A percentile compares a stretch with the other conserved stretches of the same genome.
Conservation (phyloP, 2,888 invertebrate genomes). For the Oxystoma pomonae region DNA sequence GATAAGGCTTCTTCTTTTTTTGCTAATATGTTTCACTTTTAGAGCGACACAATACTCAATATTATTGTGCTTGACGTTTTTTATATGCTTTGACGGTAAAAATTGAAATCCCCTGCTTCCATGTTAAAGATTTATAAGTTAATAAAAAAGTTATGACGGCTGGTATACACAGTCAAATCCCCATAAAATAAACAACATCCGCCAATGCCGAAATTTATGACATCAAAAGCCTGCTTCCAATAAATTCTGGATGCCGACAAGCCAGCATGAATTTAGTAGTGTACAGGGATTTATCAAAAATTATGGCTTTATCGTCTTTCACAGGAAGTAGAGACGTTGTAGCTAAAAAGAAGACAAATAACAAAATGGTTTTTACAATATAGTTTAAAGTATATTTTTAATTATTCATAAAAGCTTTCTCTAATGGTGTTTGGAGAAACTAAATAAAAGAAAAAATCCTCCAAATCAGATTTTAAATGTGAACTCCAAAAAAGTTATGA, state of each 20-base stretch:
- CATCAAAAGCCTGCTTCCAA: slow-evolving; percentile 14
- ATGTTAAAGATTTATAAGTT: background rate
- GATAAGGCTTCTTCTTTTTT: too few species aligned
- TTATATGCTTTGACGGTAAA: background rate
- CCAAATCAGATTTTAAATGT: too few species aligned
- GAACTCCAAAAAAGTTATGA: too few species aligned
- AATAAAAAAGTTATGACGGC: slow-evolving; percentile 42
- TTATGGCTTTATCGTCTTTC: background rate
- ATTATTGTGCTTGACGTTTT: too few species aligned
- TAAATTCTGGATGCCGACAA: slow-evolving; percentile 18
- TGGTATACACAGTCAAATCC: slow-evolving; percentile 36
- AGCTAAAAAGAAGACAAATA: background rate
- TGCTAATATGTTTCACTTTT: too few species aligned
- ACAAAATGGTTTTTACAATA: too few species aligned
- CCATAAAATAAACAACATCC: slow-evolving; percentile 43
- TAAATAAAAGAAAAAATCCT: too few species aligned
- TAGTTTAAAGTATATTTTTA: too few species aligned
- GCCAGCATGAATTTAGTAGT: background rate
- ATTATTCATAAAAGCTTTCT: too few species aligned
- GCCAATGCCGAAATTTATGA: slow-evolving; percentile 19
- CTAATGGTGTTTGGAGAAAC: too few species aligned
- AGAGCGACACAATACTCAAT: too few species aligned
- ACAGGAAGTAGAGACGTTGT: background rate
- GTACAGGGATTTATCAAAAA: background rate
- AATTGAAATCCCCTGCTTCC: background rate